Evolutionary conservation across 2,113 vertebrate genomes (phyloP).

Genomic region (Acrocephalus kingi): DNA sequence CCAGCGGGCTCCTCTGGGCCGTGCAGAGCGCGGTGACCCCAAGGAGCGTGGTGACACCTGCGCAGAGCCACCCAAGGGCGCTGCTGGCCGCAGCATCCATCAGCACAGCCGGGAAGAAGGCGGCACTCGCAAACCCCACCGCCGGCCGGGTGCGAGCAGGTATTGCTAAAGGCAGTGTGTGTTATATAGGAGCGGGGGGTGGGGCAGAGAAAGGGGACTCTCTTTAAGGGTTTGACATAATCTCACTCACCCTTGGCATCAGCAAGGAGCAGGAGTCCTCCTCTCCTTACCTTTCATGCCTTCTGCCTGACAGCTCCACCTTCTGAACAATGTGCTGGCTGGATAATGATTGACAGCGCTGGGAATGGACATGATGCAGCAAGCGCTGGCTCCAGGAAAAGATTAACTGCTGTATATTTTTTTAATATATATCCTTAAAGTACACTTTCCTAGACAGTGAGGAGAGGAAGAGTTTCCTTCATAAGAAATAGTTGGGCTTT

Average conservation of each 20-base stretch:
- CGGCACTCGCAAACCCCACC: background rate
- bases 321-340: constrained; percentile 42
- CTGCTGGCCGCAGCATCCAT: constrained; percentile 1
- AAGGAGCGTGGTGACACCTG: rapidly evolving
- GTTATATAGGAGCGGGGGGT: constrained; percentile 68
- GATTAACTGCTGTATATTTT: background rate
- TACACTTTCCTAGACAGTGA: background rate
- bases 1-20: background rate
- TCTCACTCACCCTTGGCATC: constrained; percentile 30
- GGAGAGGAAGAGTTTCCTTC: background rate
- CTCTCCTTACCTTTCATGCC: constrained; percentile 7
- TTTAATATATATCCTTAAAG: background rate
- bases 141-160: background rate
- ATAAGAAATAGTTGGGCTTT: background rate
- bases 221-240: constrained; percentile 25
- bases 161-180: background rate
- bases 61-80: constrained; percentile 7
- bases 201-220: constrained; percentile 33
- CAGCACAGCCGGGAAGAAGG: background rate
- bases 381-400: background rate
- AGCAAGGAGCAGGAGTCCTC: constrained; percentile 43
- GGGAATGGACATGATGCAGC: background rate
- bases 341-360: constrained; percentile 71
- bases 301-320: constrained; percentile 55
- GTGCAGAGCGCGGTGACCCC: background rate